Conservation (phyloP, 2,797 vertebrate genomes). For the Mormyrops boulengeri region DNA sequence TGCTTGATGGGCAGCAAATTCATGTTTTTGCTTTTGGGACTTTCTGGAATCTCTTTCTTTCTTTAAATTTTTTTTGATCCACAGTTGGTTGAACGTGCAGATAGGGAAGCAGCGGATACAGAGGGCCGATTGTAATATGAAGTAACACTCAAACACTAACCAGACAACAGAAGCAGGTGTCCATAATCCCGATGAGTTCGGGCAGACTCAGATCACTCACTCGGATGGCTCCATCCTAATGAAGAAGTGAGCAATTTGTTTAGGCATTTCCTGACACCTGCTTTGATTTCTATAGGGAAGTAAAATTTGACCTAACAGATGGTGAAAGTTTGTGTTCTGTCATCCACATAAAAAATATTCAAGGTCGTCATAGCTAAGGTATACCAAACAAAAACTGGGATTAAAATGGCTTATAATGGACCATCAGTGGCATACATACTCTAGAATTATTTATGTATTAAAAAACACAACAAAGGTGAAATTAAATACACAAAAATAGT, state of each 20-base stretch:
- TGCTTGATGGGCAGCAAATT: not conserved
- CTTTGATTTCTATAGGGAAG: not conserved
- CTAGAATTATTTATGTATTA: not conserved
- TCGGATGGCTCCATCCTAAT: slow-evolving; percentile 86
- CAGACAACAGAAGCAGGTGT: slow-evolving; percentile 97
- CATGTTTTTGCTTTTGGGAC: not conserved
- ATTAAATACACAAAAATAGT: not conserved
- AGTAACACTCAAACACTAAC: slow-evolving; percentile 56
- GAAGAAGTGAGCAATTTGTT: slow-evolving; percentile 29
- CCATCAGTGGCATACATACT: not conserved
- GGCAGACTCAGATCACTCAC: slow-evolving; percentile 89
- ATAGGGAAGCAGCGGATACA: not conserved
- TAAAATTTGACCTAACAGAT: not conserved
- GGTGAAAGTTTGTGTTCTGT: not conserved
- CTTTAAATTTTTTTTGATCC: not conserved
- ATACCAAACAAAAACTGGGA: not conserved
- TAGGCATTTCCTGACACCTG: not conserved
- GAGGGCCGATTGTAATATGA: not conserved
- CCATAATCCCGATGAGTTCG: slow-evolving; percentile 93
- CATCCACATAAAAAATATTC: not conserved
- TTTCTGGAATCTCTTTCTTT: not conserved
- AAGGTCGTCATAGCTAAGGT: not conserved
- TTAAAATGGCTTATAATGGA: not conserved
- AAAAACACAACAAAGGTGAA: not conserved
- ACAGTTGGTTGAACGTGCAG: not conserved